Evolutionary conservation across 2,797 vertebrate genomes (phyloP).

Genomic region (Hozukius guyotensis): DNA sequence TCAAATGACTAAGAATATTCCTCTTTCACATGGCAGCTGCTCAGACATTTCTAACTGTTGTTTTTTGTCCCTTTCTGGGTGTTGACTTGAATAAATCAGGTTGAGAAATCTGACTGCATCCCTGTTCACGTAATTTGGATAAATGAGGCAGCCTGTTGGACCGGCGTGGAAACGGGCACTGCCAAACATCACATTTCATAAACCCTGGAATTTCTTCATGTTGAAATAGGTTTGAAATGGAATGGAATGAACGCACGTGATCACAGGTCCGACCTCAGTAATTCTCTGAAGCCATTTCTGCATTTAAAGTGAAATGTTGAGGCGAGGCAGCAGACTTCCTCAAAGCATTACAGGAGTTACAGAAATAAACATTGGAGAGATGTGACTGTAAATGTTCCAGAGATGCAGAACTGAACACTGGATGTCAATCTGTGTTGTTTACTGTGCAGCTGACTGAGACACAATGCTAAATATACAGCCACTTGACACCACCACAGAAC

Average conservation of each 20-base stretch:
- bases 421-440: constrained; percentile 38
- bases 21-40: neutral
- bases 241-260: constrained; percentile 45
- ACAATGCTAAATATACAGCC: constrained; percentile 16
- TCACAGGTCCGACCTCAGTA: constrained; percentile 27
- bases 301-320: constrained; percentile 16
- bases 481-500: constrained; percentile 19
- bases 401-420: constrained; percentile 7
- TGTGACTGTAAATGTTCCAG: neutral
- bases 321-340: constrained; percentile 23
- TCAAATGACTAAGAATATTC: constrained; percentile 7
- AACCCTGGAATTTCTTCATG: constrained; percentile 42
- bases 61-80: neutral
- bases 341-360: constrained; percentile 8
- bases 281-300: constrained; percentile 1
- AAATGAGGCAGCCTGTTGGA: constrained; percentile 15
- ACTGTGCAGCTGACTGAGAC: constrained; percentile 29
- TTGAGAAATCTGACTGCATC: constrained; percentile 15
- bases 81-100: constrained; percentile 15
- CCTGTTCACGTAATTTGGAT: constrained; percentile 37
- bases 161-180: constrained; percentile 2
- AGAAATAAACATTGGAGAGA: constrained; percentile 26
- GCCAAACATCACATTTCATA: constrained; percentile 59
- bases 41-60: neutral
- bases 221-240: constrained; percentile 47